Base-by-base conservation (phyloP, 2,113 vertebrate genomes). In the Deroptyus accipitrinus region DNA sequence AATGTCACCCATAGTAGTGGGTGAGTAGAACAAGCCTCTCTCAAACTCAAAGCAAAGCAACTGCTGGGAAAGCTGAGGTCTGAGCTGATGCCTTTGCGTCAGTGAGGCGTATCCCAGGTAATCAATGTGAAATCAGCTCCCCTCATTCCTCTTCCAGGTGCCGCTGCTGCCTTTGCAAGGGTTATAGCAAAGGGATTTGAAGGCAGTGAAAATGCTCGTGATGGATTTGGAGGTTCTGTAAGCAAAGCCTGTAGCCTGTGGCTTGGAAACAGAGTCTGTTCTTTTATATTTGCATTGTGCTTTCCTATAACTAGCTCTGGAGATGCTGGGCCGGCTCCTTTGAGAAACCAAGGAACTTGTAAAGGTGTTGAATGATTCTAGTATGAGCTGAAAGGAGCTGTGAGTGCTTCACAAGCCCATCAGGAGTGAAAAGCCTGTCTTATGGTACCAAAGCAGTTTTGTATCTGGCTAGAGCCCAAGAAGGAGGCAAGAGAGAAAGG, bases 311-410 rank as follows among this genome's bases (percentile, higher is more conserved):
- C 27, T 18, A 17, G 57, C 73, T 93, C 86, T 88, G 55, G 61
- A 88, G 83, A 33, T 86, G 83, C 76, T 94, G 35, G 42, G 10
- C 80, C 80, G 42, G 18, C 39, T 95, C 66, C 46, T 92, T 22
- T 68, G 80, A 66, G 80, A 78, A 86, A 75, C 55, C 66, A 82
- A 84, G 80, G 68, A 86, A 42, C 55, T 67, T 92, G 41, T 35
- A 86, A 90, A 92, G 85, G 82, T 94, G 63, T 95, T 37, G 63
- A 88, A 88, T 68, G 44, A 39, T 78, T 94, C 51, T 81, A 92
- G 51, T 64, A 49, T 55, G 80, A 90, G 79, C 61, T 88, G 94
- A 88, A 93, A 90, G 86, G 73, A 96, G 33, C 51, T 78, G 35
- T 68, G 88, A 88, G 77, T 68, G 44, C 88, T 92, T 94, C 83